These are phyloP conservation scores for Oriolus oriolus DNA, from an alignment of 2,113 vertebrate genomes.

Conservation along the genomic window DNA sequence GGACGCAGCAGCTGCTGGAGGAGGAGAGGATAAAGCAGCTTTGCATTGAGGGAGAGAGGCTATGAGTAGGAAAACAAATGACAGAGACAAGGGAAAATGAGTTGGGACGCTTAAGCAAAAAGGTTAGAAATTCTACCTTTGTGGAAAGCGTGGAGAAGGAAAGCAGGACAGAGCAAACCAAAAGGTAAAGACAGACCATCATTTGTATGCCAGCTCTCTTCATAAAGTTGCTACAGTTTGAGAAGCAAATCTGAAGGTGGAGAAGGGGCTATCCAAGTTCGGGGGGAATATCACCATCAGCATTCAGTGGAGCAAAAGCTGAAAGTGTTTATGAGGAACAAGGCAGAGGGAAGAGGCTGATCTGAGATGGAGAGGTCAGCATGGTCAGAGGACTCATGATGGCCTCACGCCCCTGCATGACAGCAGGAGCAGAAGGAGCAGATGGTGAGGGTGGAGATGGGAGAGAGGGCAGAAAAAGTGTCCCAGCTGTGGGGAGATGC, in stretches of 20 bases:
- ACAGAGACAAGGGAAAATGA: not conserved
- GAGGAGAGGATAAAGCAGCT: slow-evolving; percentile 13
- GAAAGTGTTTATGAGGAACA: not conserved
- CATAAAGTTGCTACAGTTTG: not conserved
- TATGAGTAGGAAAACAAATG: not conserved
- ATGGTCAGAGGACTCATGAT: rapidly evolving
- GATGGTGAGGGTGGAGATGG: not conserved
- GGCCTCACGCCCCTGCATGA: rapidly evolving
- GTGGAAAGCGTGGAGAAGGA: not conserved
- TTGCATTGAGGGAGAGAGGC: not conserved
- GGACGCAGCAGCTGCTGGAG: slow-evolving; percentile 13
- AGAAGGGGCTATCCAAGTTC: not conserved
- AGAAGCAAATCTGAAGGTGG: not conserved
- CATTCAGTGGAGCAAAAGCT: not conserved
- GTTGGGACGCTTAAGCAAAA: not conserved
- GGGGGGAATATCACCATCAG: not conserved
- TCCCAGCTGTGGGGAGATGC: not conserved
- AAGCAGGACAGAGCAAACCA: not conserved
- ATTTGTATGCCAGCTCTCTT: not conserved
- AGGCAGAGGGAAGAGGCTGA: not conserved
- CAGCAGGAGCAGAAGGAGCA: not conserved
- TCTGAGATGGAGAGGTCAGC: rapidly evolving
- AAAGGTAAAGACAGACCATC: not conserved
- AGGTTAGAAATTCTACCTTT: not conserved
- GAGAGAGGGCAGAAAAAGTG: not conserved